Base-by-base conservation (phyloP, 2,797 vertebrate genomes). In the Esox masquinongy region DNA sequence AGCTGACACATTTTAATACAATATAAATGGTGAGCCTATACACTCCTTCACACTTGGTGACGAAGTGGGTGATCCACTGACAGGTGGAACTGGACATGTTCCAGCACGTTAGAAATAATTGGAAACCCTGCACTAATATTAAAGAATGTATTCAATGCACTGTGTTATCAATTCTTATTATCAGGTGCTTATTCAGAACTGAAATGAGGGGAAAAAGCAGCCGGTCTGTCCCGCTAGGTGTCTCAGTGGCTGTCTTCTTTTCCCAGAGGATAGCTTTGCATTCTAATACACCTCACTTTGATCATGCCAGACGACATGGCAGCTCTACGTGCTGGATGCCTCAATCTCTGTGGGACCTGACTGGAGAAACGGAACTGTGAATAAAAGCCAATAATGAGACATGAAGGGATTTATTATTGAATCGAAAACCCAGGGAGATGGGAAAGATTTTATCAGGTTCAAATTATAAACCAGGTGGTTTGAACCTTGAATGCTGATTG, bases 221-320 rank as follows among this genome's bases (percentile, higher is more conserved):
- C 17, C 39, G 19, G 36, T 77, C 36, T 59, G 59, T 39, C 26
- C 53, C 24, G 31, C 56, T 39, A 26, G 72, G 4, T n/a, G 7
- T 74, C 59, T 72, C 36, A 53, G 50, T 72, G 66, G 29, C 49
- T 79, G 9, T 79, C 70, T 76, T 68, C 47, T 72, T 76, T 73
- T 66, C 67, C 50, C 68, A 6, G 31, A 34, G 49, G 68, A 74
- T 74, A 72, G n/a, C 31, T 75, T 59, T 70, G 64, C 70, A 77
- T 80, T 80, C 69, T 50, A 77, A 77, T 73, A 70, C 68, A 68
- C 22, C 39, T 72, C 61, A 17, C 70, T 75, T 81, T 73, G 75
- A 72, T 72, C 51, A 68, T 17, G 70, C 1, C 61, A 64, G 61
- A 31, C 26, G 16, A 64, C 61, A 64, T 64, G 61, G 61, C 26